Conservation (phyloP, 1,140 invertebrate genomes). For the Macrostomum lignano region DNA sequence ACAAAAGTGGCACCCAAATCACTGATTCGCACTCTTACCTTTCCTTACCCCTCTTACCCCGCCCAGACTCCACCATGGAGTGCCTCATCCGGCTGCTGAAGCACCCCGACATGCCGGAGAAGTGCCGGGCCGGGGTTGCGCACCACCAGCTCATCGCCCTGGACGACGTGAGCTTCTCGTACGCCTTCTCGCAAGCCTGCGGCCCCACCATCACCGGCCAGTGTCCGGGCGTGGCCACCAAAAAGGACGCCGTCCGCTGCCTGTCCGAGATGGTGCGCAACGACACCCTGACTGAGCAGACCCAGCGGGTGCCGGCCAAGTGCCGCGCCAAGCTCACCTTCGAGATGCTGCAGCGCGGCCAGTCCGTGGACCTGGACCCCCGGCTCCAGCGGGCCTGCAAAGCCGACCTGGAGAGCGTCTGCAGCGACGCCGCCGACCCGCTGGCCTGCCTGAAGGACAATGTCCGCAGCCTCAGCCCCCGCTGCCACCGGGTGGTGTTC, state of each 20-base stretch:
- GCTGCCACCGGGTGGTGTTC: neutral
- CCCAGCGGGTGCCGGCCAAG: neutral
- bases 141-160: constrained; percentile 38
- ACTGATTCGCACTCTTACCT: no score
- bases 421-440: neutral
- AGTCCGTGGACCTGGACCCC: neutral
- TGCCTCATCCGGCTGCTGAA: constrained; percentile 76
- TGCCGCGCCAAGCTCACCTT: constrained; percentile 1
- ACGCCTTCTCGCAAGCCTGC: no score
- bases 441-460: neutral
- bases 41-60: no score
- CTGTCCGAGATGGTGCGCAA: constrained; percentile 60
- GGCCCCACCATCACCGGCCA: no score
- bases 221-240: no score
- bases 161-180: no score
- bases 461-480: neutral
- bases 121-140: constrained; percentile 69
- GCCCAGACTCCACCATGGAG: no score
- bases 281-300: constrained; percentile 44
- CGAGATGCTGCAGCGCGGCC: neutral
- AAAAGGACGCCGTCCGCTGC: constrained; percentile 66
- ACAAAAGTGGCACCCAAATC: no score
- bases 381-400: neutral
- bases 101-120: constrained; percentile 38
- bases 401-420: neutral